phyloP scores from a whole-genome alignment of 2,797 vertebrate species.

The Paedocypris micromegethes region DNA sequence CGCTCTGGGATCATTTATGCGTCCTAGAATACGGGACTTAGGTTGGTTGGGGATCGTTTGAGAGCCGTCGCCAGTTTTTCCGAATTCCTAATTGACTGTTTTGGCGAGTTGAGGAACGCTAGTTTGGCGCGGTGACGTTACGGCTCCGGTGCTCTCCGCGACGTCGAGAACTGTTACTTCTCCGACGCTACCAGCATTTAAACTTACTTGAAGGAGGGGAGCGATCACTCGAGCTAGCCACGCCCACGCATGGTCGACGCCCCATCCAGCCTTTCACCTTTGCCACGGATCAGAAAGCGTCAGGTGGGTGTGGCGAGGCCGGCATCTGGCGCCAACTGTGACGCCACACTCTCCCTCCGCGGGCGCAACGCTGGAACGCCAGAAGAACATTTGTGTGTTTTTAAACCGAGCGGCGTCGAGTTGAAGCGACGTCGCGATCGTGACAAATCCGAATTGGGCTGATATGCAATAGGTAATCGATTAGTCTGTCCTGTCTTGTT shows the following conservation, averaged over 20 bases:
- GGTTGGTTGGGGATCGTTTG: no score
- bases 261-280: slow-evolving; percentile 40
- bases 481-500: slow-evolving; percentile 43
- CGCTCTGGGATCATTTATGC: not conserved
- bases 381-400: slow-evolving; percentile 65
- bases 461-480: slow-evolving; percentile 62
- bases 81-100: not conserved
- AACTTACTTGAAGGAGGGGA: slow-evolving; percentile 58
- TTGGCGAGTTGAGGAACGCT: slow-evolving; percentile 5
- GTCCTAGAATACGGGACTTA: not conserved
- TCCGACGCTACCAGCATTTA: slow-evolving; percentile 61
- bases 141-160: slow-evolving; percentile 17
- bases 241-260: slow-evolving; percentile 22
- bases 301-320: slow-evolving; percentile 20
- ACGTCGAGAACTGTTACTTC: slow-evolving; percentile 46
- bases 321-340: slow-evolving; percentile 28
- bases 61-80: no score
- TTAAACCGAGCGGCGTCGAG: slow-evolving; percentile 46
- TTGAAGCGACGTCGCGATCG: slow-evolving; percentile 16
- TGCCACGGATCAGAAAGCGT: slow-evolving; percentile 49
- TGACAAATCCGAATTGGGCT: slow-evolving; percentile 55
- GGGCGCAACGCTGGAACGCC: slow-evolving; percentile 43
- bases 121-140: not conserved
- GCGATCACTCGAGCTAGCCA: slow-evolving; percentile 27
- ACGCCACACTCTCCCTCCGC: slow-evolving; percentile 29